These are phyloP conservation scores for Procambarus virginalis DNA, from an alignment of 1,140 invertebrate genomes.

Conservation along the genomic window DNA sequence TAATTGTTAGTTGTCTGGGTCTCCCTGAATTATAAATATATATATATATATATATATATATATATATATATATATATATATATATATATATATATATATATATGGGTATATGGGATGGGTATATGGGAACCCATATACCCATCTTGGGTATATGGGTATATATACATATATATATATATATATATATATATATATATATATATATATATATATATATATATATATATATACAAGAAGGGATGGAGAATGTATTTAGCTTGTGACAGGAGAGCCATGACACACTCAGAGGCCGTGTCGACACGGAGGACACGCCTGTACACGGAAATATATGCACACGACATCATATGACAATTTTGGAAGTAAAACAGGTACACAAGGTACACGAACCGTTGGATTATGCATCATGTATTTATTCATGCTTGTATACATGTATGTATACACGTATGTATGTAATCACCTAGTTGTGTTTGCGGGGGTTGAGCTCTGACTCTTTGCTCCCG, in stretches of 20 bases:
- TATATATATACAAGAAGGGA: constrained; percentile 19
- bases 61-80: constrained; percentile 11
- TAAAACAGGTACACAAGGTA: not conserved
- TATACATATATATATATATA: constrained; percentile 29
- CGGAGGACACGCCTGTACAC: not conserved
- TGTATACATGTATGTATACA: not conserved
- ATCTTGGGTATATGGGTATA: not conserved
- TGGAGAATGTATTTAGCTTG: not conserved
- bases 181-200: constrained; percentile 27
- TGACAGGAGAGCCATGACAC: too few relatives aligned
- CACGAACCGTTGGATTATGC: not conserved
- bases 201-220: constrained; percentile 36
- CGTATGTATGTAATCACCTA: too few relatives aligned
- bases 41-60: constrained; percentile 19
- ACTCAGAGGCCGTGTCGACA: too few relatives aligned
- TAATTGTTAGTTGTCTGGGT: too few relatives aligned
- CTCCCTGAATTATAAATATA: not conserved
- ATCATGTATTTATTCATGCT: not conserved
- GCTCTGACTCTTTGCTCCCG: too few relatives aligned
- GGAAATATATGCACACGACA: not conserved
- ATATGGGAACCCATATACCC: not conserved
- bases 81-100: not conserved
- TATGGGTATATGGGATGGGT: not conserved
- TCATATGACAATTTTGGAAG: not conserved
- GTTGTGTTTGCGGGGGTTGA: too few relatives aligned